Percentiles rank a stretch among this genome's conserved stretches.
These are phyloP conservation scores for Babyrousa celebensis DNA, from an alignment of 2,797 vertebrate species.

Conservation along the genomic window DNA sequence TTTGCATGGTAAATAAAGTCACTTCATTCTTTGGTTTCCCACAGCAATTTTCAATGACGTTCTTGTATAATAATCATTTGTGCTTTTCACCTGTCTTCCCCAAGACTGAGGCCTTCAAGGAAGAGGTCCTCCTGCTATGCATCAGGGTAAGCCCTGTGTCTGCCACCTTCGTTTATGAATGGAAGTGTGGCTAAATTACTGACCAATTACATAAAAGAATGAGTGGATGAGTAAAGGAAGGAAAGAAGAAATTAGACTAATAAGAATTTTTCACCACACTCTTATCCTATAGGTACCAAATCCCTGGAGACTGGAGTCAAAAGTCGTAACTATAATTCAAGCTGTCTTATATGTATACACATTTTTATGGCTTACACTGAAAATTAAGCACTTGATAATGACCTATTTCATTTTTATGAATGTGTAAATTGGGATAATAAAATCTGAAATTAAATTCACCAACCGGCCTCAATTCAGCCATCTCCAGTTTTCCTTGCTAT, in stretches of 20 bases:
- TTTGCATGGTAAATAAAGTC: neutral
- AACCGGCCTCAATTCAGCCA: constrained; percentile 59
- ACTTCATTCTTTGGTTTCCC: neutral
- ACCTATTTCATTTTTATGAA: constrained; percentile 85
- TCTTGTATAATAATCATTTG: neutral
- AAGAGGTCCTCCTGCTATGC: neutral
- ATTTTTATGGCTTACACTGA: constrained; percentile 84
- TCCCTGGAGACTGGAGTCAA: constrained; percentile 60
- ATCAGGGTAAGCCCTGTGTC: neutral
- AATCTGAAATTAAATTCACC: constrained; percentile 81
- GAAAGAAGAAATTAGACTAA: neutral
- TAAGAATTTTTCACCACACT: neutral
- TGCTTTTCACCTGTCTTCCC: neutral
- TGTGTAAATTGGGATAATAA: constrained; percentile 83
- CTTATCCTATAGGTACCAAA: neutral
- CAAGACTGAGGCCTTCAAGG: neutral
- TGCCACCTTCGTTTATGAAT: neutral
- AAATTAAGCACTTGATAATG: constrained; percentile 84
- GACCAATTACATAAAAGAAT: neutral
- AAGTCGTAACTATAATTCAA: constrained; percentile 66
- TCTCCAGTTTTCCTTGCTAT: constrained; percentile 59
- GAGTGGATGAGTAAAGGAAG: neutral
- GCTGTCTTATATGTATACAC: constrained; percentile 69
- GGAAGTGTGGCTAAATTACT: neutral
- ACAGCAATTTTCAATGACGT: neutral